phyloP scores from a whole-genome alignment of 1,140 invertebrate genomes.

The Calosoma granatense region DNA sequence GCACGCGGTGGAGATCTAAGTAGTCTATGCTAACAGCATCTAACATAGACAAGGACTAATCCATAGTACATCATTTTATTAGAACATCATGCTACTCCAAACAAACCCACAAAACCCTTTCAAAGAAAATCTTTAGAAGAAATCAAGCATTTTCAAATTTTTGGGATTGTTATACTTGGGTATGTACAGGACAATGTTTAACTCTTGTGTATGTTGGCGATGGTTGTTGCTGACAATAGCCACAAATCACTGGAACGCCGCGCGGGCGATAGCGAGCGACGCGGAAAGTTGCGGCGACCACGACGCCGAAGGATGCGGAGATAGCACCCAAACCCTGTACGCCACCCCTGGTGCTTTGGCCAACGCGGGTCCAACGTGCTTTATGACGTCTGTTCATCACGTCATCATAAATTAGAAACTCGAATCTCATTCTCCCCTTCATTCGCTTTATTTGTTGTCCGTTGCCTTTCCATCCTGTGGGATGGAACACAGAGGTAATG shows the following conservation, averaged over 20 bases:
- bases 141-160: background rate
- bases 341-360: background rate
- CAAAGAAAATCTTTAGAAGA: background rate
- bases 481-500: background rate
- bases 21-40: too few species aligned
- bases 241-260: conserved; percentile 23
- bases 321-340: background rate
- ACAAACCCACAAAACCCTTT: too few species aligned
- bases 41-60: too few species aligned
- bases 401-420: conserved; percentile 30
- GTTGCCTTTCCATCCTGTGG: background rate
- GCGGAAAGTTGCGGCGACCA: background rate
- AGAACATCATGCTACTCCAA: too few species aligned
- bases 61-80: too few species aligned
- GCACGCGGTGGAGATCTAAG: too few species aligned
- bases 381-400: conserved; percentile 31
- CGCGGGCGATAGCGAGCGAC: conserved; percentile 15
- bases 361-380: conserved; percentile 16
- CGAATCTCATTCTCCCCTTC: conserved; percentile 17
- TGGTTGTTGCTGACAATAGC: conserved; percentile 23
- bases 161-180: background rate
- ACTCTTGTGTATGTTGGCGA: conserved; percentile 14
- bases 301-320: background rate
- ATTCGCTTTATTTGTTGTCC: conserved; percentile 3
- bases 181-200: too few species aligned